A percentile compares a stretch with the other conserved stretches of the same genome.
These are phyloP conservation scores for Corythoichthys intestinalis DNA, from an alignment of 2,113 vertebrate genomes.

Conservation along the genomic window DNA sequence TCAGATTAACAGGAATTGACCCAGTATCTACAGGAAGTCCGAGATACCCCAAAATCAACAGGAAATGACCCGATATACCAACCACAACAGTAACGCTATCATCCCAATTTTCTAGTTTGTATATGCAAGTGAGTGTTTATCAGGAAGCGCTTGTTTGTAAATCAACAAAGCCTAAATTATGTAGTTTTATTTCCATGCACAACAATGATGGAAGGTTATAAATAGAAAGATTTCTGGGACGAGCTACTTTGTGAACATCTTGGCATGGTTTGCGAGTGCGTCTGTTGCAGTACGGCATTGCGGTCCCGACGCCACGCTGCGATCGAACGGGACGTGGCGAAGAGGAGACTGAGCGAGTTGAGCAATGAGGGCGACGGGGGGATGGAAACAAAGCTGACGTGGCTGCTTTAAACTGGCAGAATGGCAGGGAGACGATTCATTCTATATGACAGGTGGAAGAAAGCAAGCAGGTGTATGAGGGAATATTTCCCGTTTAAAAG, in stretches of 20 bases:
- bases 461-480: slow-evolving; percentile 10
- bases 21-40: too few relatives aligned
- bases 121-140: slow-evolving; percentile 5
- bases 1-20: too few relatives aligned
- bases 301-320: not conserved
- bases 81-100: too few relatives aligned
- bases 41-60: too few relatives aligned
- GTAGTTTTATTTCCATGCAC: slow-evolving; percentile 2
- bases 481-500: not conserved
- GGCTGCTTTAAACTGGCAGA: slow-evolving; percentile 47
- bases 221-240: slow-evolving; percentile 6
- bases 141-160: slow-evolving; percentile 13
- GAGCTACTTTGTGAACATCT: not conserved
- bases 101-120: not conserved
- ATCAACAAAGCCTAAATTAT: slow-evolving; percentile 3
- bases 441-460: slow-evolving; percentile 12
- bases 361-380: slow-evolving; percentile 50
- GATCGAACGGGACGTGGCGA: slow-evolving; percentile 24
- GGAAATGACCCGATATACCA: too few relatives aligned
- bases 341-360: slow-evolving; percentile 44
- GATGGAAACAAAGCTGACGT: slow-evolving; percentile 52
- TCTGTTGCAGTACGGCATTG: slow-evolving; percentile 10
- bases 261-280: not conserved
- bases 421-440: slow-evolving; percentile 11
- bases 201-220: not conserved